Evolutionary conservation across 2,113 vertebrate genomes (phyloP), one percentile per base, ranked within the genome.

Genomic region (Alectura lathami): DNA sequence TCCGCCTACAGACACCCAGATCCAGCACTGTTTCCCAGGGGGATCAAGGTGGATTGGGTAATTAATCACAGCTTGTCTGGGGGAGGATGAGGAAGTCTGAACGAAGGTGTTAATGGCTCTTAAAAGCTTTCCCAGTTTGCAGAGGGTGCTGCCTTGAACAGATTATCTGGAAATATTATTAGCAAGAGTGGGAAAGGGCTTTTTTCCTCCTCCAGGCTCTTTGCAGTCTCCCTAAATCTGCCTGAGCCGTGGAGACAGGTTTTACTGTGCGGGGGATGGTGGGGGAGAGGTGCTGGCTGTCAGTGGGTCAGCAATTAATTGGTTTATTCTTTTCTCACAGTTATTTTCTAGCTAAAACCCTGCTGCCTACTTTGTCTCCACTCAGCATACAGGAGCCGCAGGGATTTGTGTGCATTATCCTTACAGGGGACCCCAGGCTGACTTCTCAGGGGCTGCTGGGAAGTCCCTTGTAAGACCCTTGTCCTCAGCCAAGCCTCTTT

Each of bases 141-240:
- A 89, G 56, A 96, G 93, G 68, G 91, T 93, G 85, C 90, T 94
- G 85, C 88, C 82, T 96, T 86, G 51, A 90, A 96, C 91, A 91
- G 96, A 96, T 97, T 97, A 97, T 95, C 96, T 96, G 94, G 91
- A 96, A 96, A 94, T 93, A 92, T 91, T 96, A 91, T 96, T 96
- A 94, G 75, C 86, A 89, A 68, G 29, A 93, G 89, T 92, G 73
- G 76, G 89, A 96, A 96, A 97, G 68, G 21, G 12, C 1, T 92
- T 79, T 93, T 92, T 84, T 9, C 40, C 17, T 83, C 27, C 60
- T 63, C 51, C 88, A 32, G 68, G 64, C 60, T 69, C 60, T 91
- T 83, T 95, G 79, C 69, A 95, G 64, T 80, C 88, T 74, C 85
- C 45, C 80, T 89, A 97, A 96, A 94, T 96, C 95, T 89, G 72